These are phyloP conservation scores for Amyelois transitella DNA, from an alignment of 1,140 invertebrate genomes.

Conservation along the genomic window DNA sequence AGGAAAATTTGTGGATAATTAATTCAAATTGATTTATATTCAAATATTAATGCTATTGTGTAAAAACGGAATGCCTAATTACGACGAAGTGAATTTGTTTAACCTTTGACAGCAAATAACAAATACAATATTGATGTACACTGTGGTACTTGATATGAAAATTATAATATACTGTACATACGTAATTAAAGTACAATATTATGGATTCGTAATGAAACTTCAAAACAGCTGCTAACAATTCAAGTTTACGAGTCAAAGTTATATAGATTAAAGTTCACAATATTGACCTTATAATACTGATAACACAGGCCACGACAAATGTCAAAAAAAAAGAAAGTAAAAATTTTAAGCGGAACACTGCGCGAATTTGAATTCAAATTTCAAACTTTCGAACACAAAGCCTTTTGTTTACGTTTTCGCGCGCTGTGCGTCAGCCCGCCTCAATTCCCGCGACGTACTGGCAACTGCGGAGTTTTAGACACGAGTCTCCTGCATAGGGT, in stretches of 20 bases:
- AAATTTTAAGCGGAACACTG: not conserved
- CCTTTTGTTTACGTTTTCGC: constrained; percentile 1
- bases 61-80: not conserved
- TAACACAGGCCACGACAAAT: not conserved
- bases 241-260: not conserved
- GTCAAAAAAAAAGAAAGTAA: not conserved
- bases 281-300: not conserved
- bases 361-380: not conserved
- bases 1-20: not conserved
- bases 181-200: not conserved
- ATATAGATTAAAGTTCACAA: not conserved
- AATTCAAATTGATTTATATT: not conserved
- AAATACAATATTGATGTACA: not conserved
- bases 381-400: constrained; percentile 3
- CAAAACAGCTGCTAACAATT: not conserved
- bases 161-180: not conserved
- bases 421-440: not conserved
- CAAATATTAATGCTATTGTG: not conserved
- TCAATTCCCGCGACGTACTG: not conserved
- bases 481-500: constrained; percentile 1
- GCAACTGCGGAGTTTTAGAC: not conserved
- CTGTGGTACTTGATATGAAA: not conserved
- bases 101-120: not conserved
- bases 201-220: not conserved
- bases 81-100: not conserved